Conservation (phyloP, 2,113 vertebrate species). For the Tragulus kanchil region DNA sequence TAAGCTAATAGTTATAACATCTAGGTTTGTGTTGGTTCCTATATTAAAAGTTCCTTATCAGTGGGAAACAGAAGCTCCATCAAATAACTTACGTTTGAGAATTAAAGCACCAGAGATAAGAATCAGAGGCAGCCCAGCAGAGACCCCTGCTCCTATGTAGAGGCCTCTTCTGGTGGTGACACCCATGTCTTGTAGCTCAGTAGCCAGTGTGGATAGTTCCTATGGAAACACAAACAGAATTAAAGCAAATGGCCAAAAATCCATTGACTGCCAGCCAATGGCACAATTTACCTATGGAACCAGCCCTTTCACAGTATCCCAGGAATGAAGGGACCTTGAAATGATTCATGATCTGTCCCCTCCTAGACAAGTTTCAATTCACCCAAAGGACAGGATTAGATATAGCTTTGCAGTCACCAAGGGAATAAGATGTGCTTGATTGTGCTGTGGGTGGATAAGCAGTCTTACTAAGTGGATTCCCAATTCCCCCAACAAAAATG, state of each 20-base stretch:
- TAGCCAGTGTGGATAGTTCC: background rate
- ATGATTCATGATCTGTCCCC: background rate
- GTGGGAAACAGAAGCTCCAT: background rate
- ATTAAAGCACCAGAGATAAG: conserved; percentile 50
- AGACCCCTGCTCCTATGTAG: conserved; percentile 31
- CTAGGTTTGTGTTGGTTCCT: background rate
- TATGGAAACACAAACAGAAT: conserved; percentile 59
- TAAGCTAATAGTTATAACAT: background rate
- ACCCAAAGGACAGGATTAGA: background rate
- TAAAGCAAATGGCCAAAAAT: background rate
- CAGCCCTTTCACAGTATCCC: background rate
- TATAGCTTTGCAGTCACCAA: background rate
- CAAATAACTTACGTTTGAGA: conserved; percentile 70
- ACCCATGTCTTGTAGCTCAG: background rate
- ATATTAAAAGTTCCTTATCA: background rate
- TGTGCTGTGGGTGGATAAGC: background rate
- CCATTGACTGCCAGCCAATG: background rate
- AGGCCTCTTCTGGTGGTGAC: background rate
- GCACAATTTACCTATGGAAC: background rate
- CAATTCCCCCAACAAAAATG: background rate
- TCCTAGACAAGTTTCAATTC: background rate
- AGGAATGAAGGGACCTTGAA: background rate
- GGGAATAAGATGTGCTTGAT: background rate
- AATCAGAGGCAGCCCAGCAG: conserved; percentile 28
- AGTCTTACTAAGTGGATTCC: background rate